A percentile compares a stretch with the other conserved stretches of the same genome.
Conservation (phyloP, 2,113 vertebrate species). For the Acanthochromis polyacanthus region DNA sequence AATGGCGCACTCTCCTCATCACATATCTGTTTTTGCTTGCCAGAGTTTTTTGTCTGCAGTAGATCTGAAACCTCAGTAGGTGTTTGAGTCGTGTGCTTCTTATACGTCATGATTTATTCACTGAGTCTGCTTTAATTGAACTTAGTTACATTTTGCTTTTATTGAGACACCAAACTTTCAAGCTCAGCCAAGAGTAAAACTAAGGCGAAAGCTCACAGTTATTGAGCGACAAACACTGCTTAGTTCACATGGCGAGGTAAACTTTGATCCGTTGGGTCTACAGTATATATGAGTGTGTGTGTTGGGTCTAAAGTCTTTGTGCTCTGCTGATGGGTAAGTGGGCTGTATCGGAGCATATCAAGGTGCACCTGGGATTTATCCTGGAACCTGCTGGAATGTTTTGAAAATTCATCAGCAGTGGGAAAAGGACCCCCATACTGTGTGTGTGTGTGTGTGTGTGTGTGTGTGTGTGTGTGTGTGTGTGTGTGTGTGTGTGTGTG, state of each 20-base stretch:
- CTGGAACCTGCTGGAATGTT: conserved; percentile 60
- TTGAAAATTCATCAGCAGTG: conserved; percentile 60
- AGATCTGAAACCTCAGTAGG: too few relatives aligned
- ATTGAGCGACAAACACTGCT: background rate
- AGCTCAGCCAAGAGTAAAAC: too few relatives aligned
- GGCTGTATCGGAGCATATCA: conserved; percentile 49
- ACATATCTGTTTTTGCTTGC: background rate
- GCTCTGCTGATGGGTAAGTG: conserved; percentile 54
- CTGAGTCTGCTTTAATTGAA: background rate
- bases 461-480: conserved; percentile 9
- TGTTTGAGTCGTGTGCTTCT: too few relatives aligned
- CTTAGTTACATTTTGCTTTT: too few relatives aligned
- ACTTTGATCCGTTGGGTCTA: conserved; percentile 7
- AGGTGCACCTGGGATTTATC: conserved; percentile 59
- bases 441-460: conserved; percentile 34
- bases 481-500: conserved; percentile 7
- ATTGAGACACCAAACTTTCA: too few relatives aligned
- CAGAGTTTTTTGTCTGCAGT: too few relatives aligned
- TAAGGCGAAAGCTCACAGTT: background rate
- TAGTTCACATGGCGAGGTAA: background rate
- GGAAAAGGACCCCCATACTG: conserved; percentile 48
- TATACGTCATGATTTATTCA: background rate
- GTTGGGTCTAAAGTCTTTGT: conserved; percentile 48
- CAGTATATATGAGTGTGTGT: background rate
- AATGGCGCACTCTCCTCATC: background rate